Percentiles rank a stretch among this genome's conserved stretches.
phyloP scores from a whole-genome alignment of 2,797 vertebrate species.

The Macroramphosus scolopax region DNA sequence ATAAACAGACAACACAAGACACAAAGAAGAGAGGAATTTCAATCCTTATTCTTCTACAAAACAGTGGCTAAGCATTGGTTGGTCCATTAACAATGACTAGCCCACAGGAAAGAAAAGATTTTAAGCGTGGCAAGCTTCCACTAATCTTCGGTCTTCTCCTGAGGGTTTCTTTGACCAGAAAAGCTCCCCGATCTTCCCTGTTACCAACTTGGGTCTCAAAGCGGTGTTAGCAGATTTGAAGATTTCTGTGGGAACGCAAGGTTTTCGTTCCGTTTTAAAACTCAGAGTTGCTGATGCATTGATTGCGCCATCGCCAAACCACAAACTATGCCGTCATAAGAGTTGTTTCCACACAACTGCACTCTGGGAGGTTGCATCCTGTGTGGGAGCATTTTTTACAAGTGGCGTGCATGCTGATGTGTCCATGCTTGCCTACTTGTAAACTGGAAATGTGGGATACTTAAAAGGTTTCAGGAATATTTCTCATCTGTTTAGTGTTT shows the following conservation, averaged over 20 bases:
- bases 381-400: conserved; percentile 39
- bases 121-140: conserved; percentile 48
- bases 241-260: too few species aligned
- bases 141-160: conserved; percentile 58
- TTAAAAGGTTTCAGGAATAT: conserved; percentile 37
- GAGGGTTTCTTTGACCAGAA: conserved; percentile 43
- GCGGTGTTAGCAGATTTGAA: too few species aligned
- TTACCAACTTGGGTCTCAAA: conserved; percentile 32
- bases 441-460: conserved; percentile 54
- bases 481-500: conserved; percentile 35
- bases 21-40: conserved; percentile 45
- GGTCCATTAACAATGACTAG: conserved; percentile 42
- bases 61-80: conserved; percentile 24
- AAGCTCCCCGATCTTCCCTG: conserved; percentile 38
- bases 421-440: conserved; percentile 32
- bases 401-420: conserved; percentile 33
- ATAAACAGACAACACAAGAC: conserved; percentile 33
- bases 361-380: conserved; percentile 19
- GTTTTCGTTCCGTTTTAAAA: too few species aligned
- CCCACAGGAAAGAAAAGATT: conserved; percentile 35
- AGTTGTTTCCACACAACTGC: conserved; percentile 15
- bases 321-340: conserved; percentile 38
- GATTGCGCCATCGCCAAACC: conserved; percentile 46
- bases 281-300: too few species aligned
- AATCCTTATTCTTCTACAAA: conserved; percentile 27